Evolutionary conservation across 2,797 vertebrate species (phyloP).

Genomic region (Podarcis siculus): DNA sequence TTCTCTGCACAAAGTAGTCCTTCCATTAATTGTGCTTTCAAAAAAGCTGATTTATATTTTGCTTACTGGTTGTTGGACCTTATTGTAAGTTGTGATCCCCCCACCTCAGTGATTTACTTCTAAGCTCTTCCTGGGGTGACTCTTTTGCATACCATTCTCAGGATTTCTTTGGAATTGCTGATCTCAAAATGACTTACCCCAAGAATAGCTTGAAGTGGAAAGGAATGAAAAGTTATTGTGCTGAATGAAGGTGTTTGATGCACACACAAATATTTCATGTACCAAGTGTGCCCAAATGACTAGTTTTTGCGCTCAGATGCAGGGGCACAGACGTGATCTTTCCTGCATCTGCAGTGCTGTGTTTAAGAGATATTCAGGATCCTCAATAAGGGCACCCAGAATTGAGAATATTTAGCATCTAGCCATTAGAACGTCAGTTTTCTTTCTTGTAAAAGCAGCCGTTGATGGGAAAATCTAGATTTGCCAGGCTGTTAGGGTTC

Average conservation of each 20-base stretch:
- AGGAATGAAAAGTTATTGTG: neutral
- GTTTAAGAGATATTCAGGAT: conserved; percentile 2
- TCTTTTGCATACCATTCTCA: neutral
- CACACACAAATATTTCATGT: neutral
- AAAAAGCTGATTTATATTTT: neutral
- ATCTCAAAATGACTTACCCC: neutral
- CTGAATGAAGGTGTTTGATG: neutral
- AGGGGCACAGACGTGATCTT: neutral
- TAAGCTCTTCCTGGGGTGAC: neutral
- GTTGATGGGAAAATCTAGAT: neutral
- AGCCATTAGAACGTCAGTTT: neutral
- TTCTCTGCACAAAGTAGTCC: conserved; percentile 40
- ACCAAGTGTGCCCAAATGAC: neutral
- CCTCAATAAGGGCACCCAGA: conserved; percentile 51
- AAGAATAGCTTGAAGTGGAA: neutral
- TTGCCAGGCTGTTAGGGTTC: neutral
- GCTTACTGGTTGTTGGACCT: neutral
- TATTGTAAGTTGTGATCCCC: neutral
- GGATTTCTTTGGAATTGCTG: neutral
- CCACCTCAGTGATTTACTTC: conserved; percentile 8
- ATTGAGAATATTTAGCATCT: conserved; percentile 53
- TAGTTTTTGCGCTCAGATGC: neutral
- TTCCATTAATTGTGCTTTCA: conserved; percentile 34
- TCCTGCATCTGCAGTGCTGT: neutral
- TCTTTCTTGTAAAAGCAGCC: conserved; percentile 1